Evolutionary conservation across 2,113 vertebrate genomes (phyloP).

Genomic region (Rhineura floridana): DNA sequence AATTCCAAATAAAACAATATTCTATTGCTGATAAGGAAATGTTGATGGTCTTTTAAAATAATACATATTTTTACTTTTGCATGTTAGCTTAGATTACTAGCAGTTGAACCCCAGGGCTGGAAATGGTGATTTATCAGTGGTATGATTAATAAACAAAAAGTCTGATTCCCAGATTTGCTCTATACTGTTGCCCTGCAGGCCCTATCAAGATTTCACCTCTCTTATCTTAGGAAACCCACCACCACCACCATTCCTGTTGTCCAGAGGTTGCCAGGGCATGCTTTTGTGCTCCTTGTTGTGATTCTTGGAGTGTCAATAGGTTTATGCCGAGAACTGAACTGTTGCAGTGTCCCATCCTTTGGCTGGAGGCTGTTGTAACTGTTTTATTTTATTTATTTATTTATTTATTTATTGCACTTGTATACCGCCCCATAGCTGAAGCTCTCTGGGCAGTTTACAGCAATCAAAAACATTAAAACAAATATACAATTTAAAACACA

Average conservation of each 20-base stretch:
- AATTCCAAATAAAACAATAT: background rate
- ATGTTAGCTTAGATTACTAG: background rate
- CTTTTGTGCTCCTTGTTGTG: background rate
- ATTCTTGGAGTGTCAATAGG: background rate
- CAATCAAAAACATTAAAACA: too few relatives aligned
- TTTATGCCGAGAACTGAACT: background rate
- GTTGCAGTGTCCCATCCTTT: background rate
- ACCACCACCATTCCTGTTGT: background rate
- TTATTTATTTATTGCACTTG: too few relatives aligned
- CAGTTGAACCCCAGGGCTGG: background rate
- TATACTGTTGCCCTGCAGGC: background rate
- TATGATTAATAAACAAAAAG: background rate
- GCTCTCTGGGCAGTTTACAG: too few relatives aligned
- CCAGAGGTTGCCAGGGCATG: background rate
- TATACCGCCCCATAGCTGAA: too few relatives aligned
- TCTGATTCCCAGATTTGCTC: background rate
- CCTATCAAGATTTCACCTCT: too few relatives aligned
- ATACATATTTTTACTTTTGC: background rate
- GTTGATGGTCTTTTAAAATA: background rate
- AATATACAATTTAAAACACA: too few relatives aligned
- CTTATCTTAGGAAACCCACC: background rate
- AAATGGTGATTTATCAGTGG: background rate
- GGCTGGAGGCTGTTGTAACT: background rate
- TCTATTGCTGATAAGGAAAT: background rate
- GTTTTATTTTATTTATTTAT: too few relatives aligned